A percentile compares a stretch with the other conserved stretches of the same genome.
Conservation (phyloP, 2,113 vertebrate species). For the Elephantulus edwardii region DNA sequence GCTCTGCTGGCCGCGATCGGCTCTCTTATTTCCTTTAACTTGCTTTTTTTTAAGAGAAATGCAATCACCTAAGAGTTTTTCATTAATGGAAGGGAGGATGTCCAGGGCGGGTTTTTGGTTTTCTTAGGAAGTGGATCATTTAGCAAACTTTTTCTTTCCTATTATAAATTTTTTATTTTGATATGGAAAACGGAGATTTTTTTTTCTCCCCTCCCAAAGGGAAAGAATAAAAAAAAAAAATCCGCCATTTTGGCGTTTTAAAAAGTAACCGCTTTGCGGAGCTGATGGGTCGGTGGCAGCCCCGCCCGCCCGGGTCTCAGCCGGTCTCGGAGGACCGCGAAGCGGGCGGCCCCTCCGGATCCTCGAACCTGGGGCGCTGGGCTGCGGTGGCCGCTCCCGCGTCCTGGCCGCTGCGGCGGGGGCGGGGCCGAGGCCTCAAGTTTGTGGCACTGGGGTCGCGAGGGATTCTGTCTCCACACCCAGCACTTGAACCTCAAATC, state of each 20-base stretch:
- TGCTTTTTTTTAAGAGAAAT: background rate
- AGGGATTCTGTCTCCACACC: background rate
- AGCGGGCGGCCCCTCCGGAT: background rate
- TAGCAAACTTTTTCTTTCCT: slow-evolving; percentile 71
- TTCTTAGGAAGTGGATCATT: slow-evolving; percentile 55
- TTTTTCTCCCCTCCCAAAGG: background rate
- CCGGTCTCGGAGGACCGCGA: background rate
- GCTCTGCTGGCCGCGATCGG: too few relatives aligned
- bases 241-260: slow-evolving; percentile 82
- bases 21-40: too few relatives aligned
- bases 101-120: slow-evolving; percentile 16
- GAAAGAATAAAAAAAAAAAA: slow-evolving; percentile 58
- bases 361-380: background rate
- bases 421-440: background rate
- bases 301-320: background rate
- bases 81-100: slow-evolving; percentile 3
- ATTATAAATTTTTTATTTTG: slow-evolving; percentile 40
- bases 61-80: slow-evolving; percentile 50
- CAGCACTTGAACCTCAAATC: background rate
- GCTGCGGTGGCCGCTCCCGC: background rate
- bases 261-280: slow-evolving; percentile 68
- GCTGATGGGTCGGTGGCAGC: background rate
- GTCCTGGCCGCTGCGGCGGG: background rate
- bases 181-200: slow-evolving; percentile 7
- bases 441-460: background rate